Evolutionary conservation across 2,888 invertebrate genomes (phyloP), one percentile per base, ranked within the genome.

Genomic region (Rapana venosa): DNA sequence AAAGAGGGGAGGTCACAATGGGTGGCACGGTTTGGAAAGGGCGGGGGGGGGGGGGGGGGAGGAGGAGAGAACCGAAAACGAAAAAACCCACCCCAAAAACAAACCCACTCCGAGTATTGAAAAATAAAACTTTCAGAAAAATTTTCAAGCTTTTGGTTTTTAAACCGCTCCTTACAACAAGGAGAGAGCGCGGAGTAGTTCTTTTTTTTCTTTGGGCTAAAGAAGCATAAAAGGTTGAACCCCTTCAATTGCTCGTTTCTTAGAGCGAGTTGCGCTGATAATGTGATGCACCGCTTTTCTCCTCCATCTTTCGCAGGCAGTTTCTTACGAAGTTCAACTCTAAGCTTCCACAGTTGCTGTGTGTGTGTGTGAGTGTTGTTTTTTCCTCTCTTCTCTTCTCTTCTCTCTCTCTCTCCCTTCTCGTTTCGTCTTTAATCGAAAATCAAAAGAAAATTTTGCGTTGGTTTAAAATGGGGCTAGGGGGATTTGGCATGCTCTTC

Each of bases 151-250:
- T 35, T 35, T 79, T 79, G 26, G 32, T 79, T 32, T 79, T 32
- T 79, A 79, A 30, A n/a, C n/a, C 77, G 32, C 81, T 22, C 47
- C 26, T 35, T 20, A 79, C 79, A 35, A 66, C 66, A 66, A 66
- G 66, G 66, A 66, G 20, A 66, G 66, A 79, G 32, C n/a, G n/a
- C 4, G n/a, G 74, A n/a, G n/a, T n/a, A n/a, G n/a, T n/a, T n/a
- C n/a, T n/a, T n/a, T n/a, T n/a, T 32, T 22, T 15, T 26, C 81
- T 70, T 36, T 56, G 30, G 20, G 61, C 15, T 30, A 35, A 30
- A 20, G 35, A 70, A 58, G 86, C 35, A 66, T 87, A 87, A 87
- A 87, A 66, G 30, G 35, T 35, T 87, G 86, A 87, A 87, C 66
- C 58, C 86, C 30, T 87, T 35, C 58, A 87, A 87, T 35, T 56